Evolutionary conservation across 2,797 vertebrate genomes (phyloP).

Genomic region (Sebastes minor): DNA sequence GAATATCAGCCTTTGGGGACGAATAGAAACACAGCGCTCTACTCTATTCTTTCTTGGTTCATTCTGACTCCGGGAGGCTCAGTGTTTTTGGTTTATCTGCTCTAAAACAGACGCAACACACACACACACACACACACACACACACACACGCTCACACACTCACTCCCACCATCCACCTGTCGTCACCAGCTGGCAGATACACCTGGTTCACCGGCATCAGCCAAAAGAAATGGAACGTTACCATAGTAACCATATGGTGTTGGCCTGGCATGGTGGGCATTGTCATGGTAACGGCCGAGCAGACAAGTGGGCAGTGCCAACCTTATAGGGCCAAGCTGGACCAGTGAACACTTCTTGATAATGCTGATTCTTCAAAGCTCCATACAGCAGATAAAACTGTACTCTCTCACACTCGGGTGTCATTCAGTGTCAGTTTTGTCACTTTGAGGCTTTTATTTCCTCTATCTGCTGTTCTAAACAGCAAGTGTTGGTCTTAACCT

Average conservation of each 20-base stretch:
- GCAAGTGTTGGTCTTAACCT: neutral
- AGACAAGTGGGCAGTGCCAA: slow-evolving; percentile 66
- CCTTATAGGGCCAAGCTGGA: slow-evolving; percentile 41
- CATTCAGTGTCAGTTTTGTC: neutral
- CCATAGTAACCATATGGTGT: slow-evolving; percentile 78
- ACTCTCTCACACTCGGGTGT: neutral
- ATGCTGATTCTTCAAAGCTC: neutral
- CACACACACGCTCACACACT: slow-evolving; percentile 18
- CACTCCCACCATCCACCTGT: slow-evolving; percentile 77
- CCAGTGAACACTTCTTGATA: slow-evolving; percentile 4
- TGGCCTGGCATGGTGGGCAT: slow-evolving; percentile 66
- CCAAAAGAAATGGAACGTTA: slow-evolving; percentile 63
- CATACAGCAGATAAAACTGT: neutral
- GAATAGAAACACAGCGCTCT: neutral
- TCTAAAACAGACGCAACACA: slow-evolving; percentile 39
- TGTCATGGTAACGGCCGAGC: slow-evolving; percentile 73
- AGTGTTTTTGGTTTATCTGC: slow-evolving; percentile 54
- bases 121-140: neutral
- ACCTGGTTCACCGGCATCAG: slow-evolving; percentile 68
- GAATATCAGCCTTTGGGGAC: slow-evolving; percentile 7
- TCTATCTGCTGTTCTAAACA: neutral
- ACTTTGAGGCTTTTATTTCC: neutral
- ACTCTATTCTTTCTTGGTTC: neutral
- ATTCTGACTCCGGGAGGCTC: slow-evolving; percentile 31
- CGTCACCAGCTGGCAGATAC: slow-evolving; percentile 78